phyloP scores from a whole-genome alignment of 2,888 invertebrate species.

The Nomada lathburiana region DNA sequence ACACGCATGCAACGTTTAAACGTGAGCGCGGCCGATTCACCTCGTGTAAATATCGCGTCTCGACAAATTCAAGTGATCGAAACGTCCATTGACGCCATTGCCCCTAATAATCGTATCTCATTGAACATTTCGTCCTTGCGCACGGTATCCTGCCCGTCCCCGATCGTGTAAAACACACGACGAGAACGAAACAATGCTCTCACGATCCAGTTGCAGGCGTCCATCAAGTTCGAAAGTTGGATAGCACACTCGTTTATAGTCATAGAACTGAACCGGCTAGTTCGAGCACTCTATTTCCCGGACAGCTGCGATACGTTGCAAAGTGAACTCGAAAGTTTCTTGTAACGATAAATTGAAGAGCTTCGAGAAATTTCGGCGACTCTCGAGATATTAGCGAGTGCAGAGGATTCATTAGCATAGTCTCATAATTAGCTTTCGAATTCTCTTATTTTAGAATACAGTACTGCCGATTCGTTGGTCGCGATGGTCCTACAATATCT shows the following conservation, averaged over 20 bases:
- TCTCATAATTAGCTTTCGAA: neutral
- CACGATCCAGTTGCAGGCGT: constrained; percentile 9
- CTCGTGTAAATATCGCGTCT: neutral
- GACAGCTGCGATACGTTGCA: too few species aligned
- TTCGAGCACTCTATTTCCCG: neutral
- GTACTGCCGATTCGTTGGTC: neutral
- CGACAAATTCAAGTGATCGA: constrained; percentile 9
- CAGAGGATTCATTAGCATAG: neutral
- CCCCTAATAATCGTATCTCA: neutral
- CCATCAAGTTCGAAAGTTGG: constrained; percentile 17
- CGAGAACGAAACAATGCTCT: neutral
- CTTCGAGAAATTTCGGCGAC: neutral
- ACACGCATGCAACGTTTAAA: neutral
- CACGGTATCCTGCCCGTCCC: neutral
- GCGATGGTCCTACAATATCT: neutral
- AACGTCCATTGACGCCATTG: neutral
- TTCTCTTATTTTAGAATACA: neutral
- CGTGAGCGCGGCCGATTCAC: neutral
- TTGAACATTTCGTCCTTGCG: too few species aligned
- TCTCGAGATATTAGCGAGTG: neutral
- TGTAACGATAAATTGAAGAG: too few species aligned
- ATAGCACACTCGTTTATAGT: neutral
- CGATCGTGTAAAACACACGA: neutral
- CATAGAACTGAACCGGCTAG: neutral
- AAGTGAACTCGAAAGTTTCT: neutral